phyloP scores from a whole-genome alignment of 2,113 vertebrate genomes.

The Brachyhypopomus occidentalis region DNA sequence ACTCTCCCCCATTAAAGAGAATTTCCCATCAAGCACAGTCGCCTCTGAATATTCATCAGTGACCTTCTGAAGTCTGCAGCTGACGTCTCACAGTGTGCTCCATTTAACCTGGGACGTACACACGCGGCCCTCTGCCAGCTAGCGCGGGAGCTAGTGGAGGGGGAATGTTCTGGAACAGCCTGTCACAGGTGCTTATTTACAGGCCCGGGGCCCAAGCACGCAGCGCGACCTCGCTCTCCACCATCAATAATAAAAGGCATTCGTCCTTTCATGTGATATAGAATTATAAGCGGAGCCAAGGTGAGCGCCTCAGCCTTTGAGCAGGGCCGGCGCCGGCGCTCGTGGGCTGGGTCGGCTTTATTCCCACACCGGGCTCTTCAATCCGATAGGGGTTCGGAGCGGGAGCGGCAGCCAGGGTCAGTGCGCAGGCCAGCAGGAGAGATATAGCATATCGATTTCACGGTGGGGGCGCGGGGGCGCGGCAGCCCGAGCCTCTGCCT shows the following conservation, averaged over 20 bases:
- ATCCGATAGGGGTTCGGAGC: conserved; percentile 88
- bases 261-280: conserved; percentile 78
- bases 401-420: conserved; percentile 89
- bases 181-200: conserved; percentile 55
- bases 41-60: conserved; percentile 13
- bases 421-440: conserved; percentile 85
- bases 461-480: conserved; percentile 76
- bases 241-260: conserved; percentile 76
- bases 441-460: conserved; percentile 94
- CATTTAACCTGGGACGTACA: conserved; percentile 51
- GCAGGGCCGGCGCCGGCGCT: conserved; percentile 72
- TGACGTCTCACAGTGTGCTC: conserved; percentile 37
- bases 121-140: conserved; percentile 43
- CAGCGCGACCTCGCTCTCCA: conserved; percentile 57
- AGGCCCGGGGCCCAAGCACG: conserved; percentile 39
- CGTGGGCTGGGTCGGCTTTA: conserved; percentile 77
- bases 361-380: conserved; percentile 81
- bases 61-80: conserved; percentile 44
- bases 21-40: conserved; percentile 13
- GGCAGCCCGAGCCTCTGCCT: conserved; percentile 62
- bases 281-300: conserved; percentile 82
- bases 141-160: conserved; percentile 40
- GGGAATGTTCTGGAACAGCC: conserved; percentile 36
- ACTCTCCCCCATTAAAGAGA: conserved; percentile 26
- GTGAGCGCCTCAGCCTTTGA: conserved; percentile 68